These are phyloP conservation scores for Palythoa grandiflora DNA, from an alignment of 92 coral and sea anemone species.

Conservation along the genomic window DNA sequence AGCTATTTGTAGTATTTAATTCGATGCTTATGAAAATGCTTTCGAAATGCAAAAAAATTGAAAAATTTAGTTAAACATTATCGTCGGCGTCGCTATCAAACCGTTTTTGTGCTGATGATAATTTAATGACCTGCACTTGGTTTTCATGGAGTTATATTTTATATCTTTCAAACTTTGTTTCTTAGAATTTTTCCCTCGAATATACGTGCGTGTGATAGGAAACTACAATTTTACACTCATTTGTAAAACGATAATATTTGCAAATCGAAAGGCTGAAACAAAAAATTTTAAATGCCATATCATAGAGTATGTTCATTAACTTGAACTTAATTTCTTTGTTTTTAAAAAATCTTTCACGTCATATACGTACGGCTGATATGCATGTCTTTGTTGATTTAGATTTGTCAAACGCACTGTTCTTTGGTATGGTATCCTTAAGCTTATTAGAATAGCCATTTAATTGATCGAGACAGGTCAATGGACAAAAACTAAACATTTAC, in stretches of 20 bases:
- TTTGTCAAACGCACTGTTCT: background rate
- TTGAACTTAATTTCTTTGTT: background rate
- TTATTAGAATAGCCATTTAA: no score
- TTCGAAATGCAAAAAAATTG: background rate
- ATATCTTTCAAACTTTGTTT: background rate
- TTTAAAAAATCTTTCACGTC: background rate
- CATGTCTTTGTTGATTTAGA: no score
- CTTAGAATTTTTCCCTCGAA: background rate
- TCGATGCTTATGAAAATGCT: background rate
- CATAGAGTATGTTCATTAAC: background rate
- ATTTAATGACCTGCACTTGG: background rate
- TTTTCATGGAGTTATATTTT: background rate
- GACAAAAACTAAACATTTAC: background rate
- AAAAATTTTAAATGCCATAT: background rate
- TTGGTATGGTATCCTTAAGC: no score
- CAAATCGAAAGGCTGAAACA: background rate
- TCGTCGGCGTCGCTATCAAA: background rate
- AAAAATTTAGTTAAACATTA: background rate
- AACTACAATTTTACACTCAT: background rate
- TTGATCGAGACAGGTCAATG: background rate
- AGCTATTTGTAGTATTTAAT: background rate
- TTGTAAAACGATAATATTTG: background rate
- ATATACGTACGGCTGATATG: background rate
- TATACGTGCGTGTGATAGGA: background rate
- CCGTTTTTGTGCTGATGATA: background rate